Conservation (phyloP, 2,888 invertebrate species). For the Aricia artaxerxes region DNA sequence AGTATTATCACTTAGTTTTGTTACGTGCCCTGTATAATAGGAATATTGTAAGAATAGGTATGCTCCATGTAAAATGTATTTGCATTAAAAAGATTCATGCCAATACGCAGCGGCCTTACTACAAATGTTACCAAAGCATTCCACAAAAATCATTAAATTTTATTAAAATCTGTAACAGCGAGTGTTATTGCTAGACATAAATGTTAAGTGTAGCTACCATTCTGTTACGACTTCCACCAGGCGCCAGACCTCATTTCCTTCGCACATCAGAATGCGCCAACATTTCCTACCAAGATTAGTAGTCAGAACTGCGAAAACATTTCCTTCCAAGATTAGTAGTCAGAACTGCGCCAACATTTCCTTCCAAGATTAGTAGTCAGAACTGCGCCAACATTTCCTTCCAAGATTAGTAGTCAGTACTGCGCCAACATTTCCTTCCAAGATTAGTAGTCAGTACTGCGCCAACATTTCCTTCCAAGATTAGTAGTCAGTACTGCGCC, state of each 20-base stretch:
- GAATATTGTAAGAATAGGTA: too few species aligned
- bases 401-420: too few species aligned
- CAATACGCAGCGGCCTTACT: conserved; percentile 47
- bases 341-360: too few species aligned
- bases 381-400: too few species aligned
- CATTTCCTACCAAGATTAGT: background rate
- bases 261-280: background rate
- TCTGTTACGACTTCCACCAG: background rate
- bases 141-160: conserved; percentile 73
- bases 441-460: background rate
- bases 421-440: too few species aligned
- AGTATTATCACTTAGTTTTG: too few species aligned
- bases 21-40: too few species aligned
- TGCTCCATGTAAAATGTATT: too few species aligned
- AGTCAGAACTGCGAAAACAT: too few species aligned
- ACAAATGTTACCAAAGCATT: conserved; percentile 66
- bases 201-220: conserved; percentile 13
- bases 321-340: too few species aligned
- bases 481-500: background rate
- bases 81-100: conserved; percentile 33
- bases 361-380: too few species aligned
- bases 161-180: conserved; percentile 44
- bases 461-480: background rate
- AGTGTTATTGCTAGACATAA: conserved; percentile 35
- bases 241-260: background rate